Base-by-base conservation (phyloP, 2,797 vertebrate species). In the Phalanger gymnotis region DNA sequence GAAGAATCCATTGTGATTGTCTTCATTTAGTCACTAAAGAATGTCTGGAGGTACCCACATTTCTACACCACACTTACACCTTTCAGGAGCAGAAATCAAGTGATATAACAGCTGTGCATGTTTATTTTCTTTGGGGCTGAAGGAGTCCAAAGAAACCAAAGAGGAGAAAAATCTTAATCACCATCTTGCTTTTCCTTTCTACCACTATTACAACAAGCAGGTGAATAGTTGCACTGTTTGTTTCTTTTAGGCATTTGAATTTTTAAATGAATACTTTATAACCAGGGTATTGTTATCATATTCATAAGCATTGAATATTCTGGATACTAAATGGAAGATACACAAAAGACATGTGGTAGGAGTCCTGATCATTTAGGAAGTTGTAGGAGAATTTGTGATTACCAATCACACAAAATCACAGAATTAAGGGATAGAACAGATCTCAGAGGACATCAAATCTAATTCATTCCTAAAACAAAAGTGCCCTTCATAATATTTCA, bases 21-120 rank as follows among this genome's bases (percentile, higher is more conserved):
- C 91, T 94, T 90, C 61, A 87, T 61, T 91, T 90, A 92, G 92
- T 57, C 92, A 53, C 93, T 95, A 95, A 92, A 93, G 92, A 57
- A 91, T 53, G 73, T 95, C 96, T 92, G 89, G 93, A 95, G 81
- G 54, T 56, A 94, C 56, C 61, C 92, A 87, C 73, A 90, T 94
- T 94, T 93, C 54, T 90, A 34, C 52, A 94, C 93, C 92, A 94
- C 91, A 90, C 90, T 93, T 87, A 55, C 0, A 25, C 94, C 94
- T 95, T 95, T 90, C 95, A 92, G 96, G 55, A 93, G 92, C 89
- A 96, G 91, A 97, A 95, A 92, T 90, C 96, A 97, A 98, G 56
- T 93, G 53, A 92, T 97, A 0, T 54, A 87, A 95, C 96, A 96
- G 96, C 95, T 97, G 95, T 90, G 92, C 95, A 53, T 92, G 30